Evolutionary conservation across 2,113 vertebrate genomes (phyloP).

Genomic region (Numida meleagris): DNA sequence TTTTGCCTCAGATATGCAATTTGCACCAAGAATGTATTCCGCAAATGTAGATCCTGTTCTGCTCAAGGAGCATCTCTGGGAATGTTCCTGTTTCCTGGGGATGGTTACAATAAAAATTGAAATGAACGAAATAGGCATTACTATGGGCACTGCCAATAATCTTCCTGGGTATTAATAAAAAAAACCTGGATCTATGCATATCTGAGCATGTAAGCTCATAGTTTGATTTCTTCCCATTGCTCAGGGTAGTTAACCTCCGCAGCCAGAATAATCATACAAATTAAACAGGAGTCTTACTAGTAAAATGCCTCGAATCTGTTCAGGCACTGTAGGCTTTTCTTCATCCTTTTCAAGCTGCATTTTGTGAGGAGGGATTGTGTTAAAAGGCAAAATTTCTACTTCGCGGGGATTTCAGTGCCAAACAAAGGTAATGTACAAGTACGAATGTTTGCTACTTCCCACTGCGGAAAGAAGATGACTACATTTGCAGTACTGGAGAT

Average conservation of each 20-base stretch:
- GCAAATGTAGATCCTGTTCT: not conserved
- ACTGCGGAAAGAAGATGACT: constrained; percentile 43
- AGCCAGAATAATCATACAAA: constrained; percentile 41
- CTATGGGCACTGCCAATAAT: constrained; percentile 16
- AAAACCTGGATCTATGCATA: not conserved
- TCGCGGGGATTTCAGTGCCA: constrained; percentile 44
- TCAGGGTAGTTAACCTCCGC: constrained; percentile 49
- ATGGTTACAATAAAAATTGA: constrained; percentile 35
- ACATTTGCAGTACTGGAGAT: constrained; percentile 60
- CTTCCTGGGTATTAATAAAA: not conserved
- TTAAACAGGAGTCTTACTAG: not conserved
- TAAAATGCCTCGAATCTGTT: constrained; percentile 15
- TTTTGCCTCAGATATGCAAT: constrained; percentile 31
- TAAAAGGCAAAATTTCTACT: constrained; percentile 59
- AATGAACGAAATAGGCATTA: constrained; percentile 33
- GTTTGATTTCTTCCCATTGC: constrained; percentile 21
- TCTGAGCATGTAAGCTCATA: not conserved
- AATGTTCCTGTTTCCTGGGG: constrained; percentile 20
- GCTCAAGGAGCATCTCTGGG: constrained; percentile 24
- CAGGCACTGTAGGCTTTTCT: constrained; percentile 14
- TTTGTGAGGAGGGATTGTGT: constrained; percentile 40
- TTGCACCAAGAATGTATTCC: not conserved
- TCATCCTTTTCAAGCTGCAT: constrained; percentile 32
- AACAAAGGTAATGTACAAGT: constrained; percentile 65
- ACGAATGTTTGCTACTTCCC: constrained; percentile 58